Base-by-base conservation (phyloP, 2,888 invertebrate genomes). In the Cheilosia grossa region DNA sequence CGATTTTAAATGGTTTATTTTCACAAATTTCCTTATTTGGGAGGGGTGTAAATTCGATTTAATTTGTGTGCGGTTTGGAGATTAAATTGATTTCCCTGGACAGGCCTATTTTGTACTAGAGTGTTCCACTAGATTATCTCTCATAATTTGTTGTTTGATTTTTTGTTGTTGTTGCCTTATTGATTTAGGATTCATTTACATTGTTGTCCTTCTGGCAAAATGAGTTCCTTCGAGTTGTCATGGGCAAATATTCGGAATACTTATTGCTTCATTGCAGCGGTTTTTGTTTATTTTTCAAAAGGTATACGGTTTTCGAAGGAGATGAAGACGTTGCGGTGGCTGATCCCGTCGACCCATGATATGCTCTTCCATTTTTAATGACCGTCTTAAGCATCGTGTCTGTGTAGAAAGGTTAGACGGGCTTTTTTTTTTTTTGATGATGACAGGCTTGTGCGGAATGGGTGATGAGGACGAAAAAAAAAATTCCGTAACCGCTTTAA, bases 31-130 rank as follows among this genome's bases (percentile, higher is more conserved):
- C 44, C 17, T 40, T 42, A 47, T 40, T 61, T 77, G 59, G 21
- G 21, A 21, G 27, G 30, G 40, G 64, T 77, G 49, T 72, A 77
- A 67, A 73, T 69, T 78, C 82, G 56, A 78, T 82, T 78, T 51
- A 78, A 73, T 82, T 82, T 73, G 63, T 78, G 61, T 67, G 44
- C 67, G 56, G 56, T 61, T 78, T 42, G 61, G 54, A 63, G 61
- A 67, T 73, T 73, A 78, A 78, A 73, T 82, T 30, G 67, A 78
- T 78, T 78, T 74, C 42, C 49, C 24, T 44, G 54, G 56, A 2
- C 44, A 13, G 3, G 37, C 37, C 13, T 13, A 37, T 13, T n/a
- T n/a, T n/a, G 44, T 2, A 19, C 17, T 7, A 27, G 47, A 44
- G 17, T 70, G 42, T 64, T 70, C 21, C 17, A 66, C 24, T 53